Evolutionary conservation across 1,140 invertebrate genomes (phyloP), one percentile per base, ranked within the genome.

Genomic region (Rhynchophorus ferrugineus): DNA sequence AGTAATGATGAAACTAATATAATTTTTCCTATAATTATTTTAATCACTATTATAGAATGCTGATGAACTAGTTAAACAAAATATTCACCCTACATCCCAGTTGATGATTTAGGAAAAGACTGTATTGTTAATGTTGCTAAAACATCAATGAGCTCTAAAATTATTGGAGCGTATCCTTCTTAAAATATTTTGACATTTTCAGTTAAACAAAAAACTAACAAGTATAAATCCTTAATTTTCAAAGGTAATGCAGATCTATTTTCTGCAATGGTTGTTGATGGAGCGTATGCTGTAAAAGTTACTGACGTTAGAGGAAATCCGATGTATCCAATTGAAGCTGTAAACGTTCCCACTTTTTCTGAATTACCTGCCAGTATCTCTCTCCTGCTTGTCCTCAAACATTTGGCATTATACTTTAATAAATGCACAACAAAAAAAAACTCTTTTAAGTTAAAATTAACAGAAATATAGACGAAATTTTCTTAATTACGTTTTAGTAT

Each of bases 71-170:
- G 95, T 99, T 0, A 96, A 98, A 72, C 91, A 95, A 71, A 99
- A 98, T 71, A 98, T 99, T 69, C 97, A 99, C 74, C 95, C 97
- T 0, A 99, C 97, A 1, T 97, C 8, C 83, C 80, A 56, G 86
- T 93, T 3, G 92, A 97, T 56, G 89, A 92, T 56, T 73, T 99
- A 1, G 92, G 89, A n/a, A 79, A 83, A 58, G 84, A 95, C 18
- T 87, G 84, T 56, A 76, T 99, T 21, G 78, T 98, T 37, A 96
- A 95, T 74, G 87, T 87, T 57, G 96, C 95, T 16, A 98, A 95
- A 73, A 99, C 97, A 1, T 92, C 94, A 17, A 97, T 99, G 89
- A 97, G 95, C 37, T 98, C 94, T 34, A 99, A 99, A 78, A 84
- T 98, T 49, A 98, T 98, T 78, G 92, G 92, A 80, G 81, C 91